Evolutionary conservation across 2,797 vertebrate genomes (phyloP).

Genomic region (Brachyalestes nurse): DNA sequence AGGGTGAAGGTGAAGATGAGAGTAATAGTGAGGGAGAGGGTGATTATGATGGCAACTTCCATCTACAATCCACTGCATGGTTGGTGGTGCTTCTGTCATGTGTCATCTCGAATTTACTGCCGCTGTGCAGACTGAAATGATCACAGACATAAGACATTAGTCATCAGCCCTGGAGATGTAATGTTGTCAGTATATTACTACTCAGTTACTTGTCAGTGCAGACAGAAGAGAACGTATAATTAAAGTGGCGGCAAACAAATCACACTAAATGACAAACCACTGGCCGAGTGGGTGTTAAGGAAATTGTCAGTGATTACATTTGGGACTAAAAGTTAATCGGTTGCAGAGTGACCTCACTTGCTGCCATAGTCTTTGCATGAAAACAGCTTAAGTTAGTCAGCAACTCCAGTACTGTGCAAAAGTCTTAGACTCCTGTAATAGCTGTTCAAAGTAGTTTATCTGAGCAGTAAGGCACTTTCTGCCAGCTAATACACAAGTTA

Average conservation of each 20-base stretch:
- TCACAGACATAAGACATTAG: not conserved
- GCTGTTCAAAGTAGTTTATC: no score
- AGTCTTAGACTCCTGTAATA: no score
- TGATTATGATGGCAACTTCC: no score
- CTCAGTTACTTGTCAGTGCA: not conserved
- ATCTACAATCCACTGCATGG: not conserved
- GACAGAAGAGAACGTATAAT: not conserved
- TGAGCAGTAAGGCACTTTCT: no score
- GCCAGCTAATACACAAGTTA: no score
- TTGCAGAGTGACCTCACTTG: not conserved
- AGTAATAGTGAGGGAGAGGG: no score
- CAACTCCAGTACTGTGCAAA: no score
- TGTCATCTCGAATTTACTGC: slow-evolving; percentile 26
- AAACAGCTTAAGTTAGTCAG: not conserved
- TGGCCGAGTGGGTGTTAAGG: not conserved
- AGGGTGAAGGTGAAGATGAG: no score
- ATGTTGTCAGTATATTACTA: not conserved
- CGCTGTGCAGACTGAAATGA: slow-evolving; percentile 5
- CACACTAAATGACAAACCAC: not conserved
- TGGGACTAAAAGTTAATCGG: not conserved
- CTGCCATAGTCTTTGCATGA: not conserved
- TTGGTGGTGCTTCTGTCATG: slow-evolving; percentile 13
- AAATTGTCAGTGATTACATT: not conserved
- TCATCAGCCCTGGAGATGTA: not conserved
- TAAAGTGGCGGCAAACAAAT: not conserved